Percentiles rank a stretch among this genome's conserved stretches.
These are phyloP conservation scores for Pelusios castaneus DNA, from an alignment of 2,113 vertebrate genomes.

Conservation along the genomic window DNA sequence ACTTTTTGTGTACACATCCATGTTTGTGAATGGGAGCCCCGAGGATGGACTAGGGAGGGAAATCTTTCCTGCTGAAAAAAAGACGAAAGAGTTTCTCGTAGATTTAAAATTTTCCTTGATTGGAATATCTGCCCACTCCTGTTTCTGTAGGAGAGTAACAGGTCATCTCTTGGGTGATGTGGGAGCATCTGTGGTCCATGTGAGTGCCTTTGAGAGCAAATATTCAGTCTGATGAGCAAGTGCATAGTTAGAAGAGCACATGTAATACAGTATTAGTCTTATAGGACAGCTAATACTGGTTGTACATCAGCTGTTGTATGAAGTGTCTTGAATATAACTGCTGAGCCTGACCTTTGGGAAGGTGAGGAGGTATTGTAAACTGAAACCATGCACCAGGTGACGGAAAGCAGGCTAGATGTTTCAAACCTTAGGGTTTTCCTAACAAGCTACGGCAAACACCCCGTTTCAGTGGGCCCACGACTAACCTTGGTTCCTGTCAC, in stretches of 20 bases:
- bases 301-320: neutral
- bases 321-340: neutral
- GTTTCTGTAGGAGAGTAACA: neutral
- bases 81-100: neutral
- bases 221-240: constrained; percentile 4
- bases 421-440: neutral
- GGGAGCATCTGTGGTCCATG: neutral
- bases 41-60: neutral
- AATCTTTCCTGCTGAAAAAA: neutral
- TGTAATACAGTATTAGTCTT: neutral
- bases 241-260: neutral
- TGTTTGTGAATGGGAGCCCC: neutral
- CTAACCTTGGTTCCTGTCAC: neutral
- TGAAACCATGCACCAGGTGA: neutral
- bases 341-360: neutral
- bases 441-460: neutral
- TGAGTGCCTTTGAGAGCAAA: neutral
- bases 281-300: neutral
- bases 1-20: neutral
- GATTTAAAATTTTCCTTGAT: neutral
- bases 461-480: neutral
- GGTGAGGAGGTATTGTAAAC: neutral
- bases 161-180: neutral
- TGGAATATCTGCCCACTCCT: neutral
- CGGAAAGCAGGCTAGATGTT: neutral